A percentile compares a stretch with the other conserved stretches of the same genome.
Conservation (phyloP, 2,113 vertebrate genomes). For the Amblyornis subalaris region DNA sequence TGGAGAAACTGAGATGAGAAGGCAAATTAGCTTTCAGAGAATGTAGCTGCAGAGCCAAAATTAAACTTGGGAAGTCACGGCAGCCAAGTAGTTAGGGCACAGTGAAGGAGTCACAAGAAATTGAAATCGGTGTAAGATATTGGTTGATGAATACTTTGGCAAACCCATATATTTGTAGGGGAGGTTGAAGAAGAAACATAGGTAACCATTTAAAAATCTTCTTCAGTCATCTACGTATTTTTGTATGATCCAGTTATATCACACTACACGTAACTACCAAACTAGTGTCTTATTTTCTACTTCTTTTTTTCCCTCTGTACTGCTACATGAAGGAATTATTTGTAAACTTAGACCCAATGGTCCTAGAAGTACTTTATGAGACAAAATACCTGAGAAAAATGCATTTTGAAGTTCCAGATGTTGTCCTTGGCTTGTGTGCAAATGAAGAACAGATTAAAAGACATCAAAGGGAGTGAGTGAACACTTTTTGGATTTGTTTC, state of each 20-base stretch:
- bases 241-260: not conserved
- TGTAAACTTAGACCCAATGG: slow-evolving; percentile 77
- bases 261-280: not conserved
- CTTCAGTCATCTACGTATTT: not conserved
- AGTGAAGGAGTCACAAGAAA: not conserved
- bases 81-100: not conserved
- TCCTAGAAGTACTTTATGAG: slow-evolving; percentile 78
- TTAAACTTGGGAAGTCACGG: not conserved
- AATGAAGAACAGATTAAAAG: slow-evolving; percentile 70
- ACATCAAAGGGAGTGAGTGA: slow-evolving; percentile 69
- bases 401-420: slow-evolving; percentile 67
- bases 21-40: not conserved
- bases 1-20: not conserved
- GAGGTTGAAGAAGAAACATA: not conserved
- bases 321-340: slow-evolving; percentile 64
- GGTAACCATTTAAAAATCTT: not conserved
- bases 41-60: not conserved
- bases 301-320: not conserved
- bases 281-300: not conserved
- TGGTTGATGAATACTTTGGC: not conserved
- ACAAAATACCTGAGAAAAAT: slow-evolving; percentile 74
- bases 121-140: not conserved
- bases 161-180: not conserved
- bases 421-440: slow-evolving; percentile 57
- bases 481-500: not conserved